Conservation (phyloP, 2,888 invertebrate genomes). For the Yponomeuta plumbellus region DNA sequence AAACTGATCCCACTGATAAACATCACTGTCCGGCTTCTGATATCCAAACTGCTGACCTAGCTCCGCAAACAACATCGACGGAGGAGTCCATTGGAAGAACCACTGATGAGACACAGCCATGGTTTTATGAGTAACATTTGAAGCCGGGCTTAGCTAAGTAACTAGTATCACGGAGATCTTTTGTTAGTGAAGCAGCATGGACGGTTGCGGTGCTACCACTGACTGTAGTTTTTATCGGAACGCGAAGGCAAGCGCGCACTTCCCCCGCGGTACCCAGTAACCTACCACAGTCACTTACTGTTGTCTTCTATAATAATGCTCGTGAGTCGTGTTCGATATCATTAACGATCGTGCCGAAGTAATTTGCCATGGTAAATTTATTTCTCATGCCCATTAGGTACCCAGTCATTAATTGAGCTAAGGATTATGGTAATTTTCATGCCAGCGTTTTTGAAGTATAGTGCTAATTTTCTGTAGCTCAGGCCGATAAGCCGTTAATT, state of each 20-base stretch:
- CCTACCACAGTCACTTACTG: background rate
- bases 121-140: background rate
- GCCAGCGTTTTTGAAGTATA: too few species aligned
- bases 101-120: slow-evolving; percentile 72
- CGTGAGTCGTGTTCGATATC: background rate
- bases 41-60: slow-evolving; percentile 31
- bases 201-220: background rate
- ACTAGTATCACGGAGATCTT: background rate
- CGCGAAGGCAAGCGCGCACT: background rate
- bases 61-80: slow-evolving; percentile 51
- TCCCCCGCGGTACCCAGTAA: background rate
- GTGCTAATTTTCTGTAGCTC: too few species aligned
- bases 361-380: too few species aligned
- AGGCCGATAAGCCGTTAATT: too few species aligned
- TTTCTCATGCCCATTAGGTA: too few species aligned
- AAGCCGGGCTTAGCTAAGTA: background rate
- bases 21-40: background rate
- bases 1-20: slow-evolving; percentile 16
- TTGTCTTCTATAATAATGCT: background rate
- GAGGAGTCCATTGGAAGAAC: slow-evolving; percentile 68
- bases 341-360: too few species aligned
- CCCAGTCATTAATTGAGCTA: too few species aligned
- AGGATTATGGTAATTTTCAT: too few species aligned
- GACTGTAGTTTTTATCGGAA: background rate
- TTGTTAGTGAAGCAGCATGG: background rate